phyloP scores from a whole-genome alignment of 2,113 vertebrate genomes.

The Empidonax traillii region DNA sequence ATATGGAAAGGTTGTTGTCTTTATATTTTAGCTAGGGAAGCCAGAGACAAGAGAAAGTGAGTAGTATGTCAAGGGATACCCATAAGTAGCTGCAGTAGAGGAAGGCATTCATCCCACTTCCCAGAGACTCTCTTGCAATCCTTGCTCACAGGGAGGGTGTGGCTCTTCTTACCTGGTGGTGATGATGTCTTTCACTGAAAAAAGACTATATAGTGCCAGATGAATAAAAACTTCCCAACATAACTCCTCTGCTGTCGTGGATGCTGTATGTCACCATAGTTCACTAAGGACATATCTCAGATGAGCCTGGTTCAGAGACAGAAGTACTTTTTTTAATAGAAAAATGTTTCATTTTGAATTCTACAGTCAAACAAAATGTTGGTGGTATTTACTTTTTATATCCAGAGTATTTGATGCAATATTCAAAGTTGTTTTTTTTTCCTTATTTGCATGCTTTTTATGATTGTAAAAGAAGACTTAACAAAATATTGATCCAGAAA shows the following conservation, averaged over 20 bases:
- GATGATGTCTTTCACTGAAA: neutral
- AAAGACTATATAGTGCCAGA: neutral
- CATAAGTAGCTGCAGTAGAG: neutral
- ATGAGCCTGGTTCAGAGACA: neutral
- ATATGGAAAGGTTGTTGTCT: neutral
- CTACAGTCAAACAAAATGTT: neutral
- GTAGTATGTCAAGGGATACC: neutral
- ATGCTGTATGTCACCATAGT: neutral
- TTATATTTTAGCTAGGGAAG: neutral
- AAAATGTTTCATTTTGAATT: neutral
- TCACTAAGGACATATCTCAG: neutral
- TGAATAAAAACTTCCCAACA: neutral
- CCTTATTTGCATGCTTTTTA: neutral
- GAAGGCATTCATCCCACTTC: neutral
- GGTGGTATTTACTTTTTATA: conserved; percentile 8
- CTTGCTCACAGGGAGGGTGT: neutral
- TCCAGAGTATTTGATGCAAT: neutral
- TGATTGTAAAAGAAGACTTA: neutral
- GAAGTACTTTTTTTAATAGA: neutral
- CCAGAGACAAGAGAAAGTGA: neutral
- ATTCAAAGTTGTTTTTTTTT: neutral
- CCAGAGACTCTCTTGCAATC: neutral
- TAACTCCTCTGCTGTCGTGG: neutral
- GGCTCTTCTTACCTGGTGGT: neutral
- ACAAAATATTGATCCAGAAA: neutral